Evolutionary conservation across 1,140 invertebrate genomes (phyloP), one percentile per base, ranked within the genome.

Genomic region (Camponotus vicinus): DNA sequence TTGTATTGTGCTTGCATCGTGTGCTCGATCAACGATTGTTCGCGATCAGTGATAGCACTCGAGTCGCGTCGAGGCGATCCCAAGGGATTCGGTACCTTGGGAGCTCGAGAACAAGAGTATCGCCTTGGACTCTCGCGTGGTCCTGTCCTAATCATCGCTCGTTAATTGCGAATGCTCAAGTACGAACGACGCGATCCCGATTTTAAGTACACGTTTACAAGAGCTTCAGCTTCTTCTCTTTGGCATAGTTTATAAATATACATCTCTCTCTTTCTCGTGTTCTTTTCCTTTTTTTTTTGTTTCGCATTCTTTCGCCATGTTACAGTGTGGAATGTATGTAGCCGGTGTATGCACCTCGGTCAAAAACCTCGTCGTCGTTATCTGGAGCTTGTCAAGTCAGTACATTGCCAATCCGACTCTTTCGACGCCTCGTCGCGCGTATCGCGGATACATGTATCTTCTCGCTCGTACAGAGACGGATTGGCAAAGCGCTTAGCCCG

Each of bases 241-340:
- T 93, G 92, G 92, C 92, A 92, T 94, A 78, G 66, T 91, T 91
- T 87, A 85, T 88, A 87, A 90, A 92, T 92, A 86, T 92, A 93
- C 91, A 91, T 88, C 45, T 80, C 52, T 64, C 34, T 83, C 79
- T 77, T 61, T 84, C 8, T 57, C 2, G 69, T 57, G 0, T 55
- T 64, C 73, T 90, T 67, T 18, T 52, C 4, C 18, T 18, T 52
- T 18, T 15, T 1, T 2, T 18, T 1, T 15, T 49, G 11, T 49
- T 13, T 52, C 49, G 15, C 49, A 52, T 52, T 52, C 49, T 52
- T 52, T 52, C 18, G 49, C 49, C 92, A 92, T 89, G 84, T 92
- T 87, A 80, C 87, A 92, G 88, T 93, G n/a, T 76, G 93, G 93
- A 94, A 94, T 94, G 93, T 94, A 83, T 89, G 75, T 89, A 66